Evolutionary conservation across 2,113 vertebrate genomes (phyloP).

Genomic region (Otus sunia): DNA sequence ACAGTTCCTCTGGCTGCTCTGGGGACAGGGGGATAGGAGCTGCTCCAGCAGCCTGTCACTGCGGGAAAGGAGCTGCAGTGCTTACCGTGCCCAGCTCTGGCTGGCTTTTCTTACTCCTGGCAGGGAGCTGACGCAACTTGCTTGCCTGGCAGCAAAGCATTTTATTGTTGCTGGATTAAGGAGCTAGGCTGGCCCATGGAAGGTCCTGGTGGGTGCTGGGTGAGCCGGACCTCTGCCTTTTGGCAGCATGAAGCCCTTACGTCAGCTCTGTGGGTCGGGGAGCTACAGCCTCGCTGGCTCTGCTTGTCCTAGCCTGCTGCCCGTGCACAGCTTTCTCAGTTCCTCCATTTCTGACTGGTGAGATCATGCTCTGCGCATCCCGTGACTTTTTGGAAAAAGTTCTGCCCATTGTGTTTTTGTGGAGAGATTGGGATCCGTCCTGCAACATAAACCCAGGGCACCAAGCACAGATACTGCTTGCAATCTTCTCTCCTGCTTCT

Average conservation of each 20-base stretch:
- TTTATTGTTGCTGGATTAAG: not conserved
- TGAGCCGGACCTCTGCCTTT: not conserved
- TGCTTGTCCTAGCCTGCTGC: not conserved
- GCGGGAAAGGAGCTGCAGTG: not conserved
- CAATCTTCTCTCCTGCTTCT: not conserved
- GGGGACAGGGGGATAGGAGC: not conserved
- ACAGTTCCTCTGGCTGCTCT: fast-evolving
- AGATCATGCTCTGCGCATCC: not conserved
- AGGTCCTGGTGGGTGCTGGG: not conserved
- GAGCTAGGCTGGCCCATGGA: not conserved
- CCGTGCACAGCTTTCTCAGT: not conserved
- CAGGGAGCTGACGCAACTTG: not conserved
- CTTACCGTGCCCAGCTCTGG: not conserved
- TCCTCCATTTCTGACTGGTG: not conserved
- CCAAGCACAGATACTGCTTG: not conserved
- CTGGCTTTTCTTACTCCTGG: not conserved
- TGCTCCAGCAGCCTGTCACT: not conserved
- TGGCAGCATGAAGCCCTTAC: not conserved
- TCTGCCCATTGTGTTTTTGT: not conserved
- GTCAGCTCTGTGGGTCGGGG: not conserved
- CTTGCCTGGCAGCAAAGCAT: not conserved
- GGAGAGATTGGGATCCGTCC: not conserved
- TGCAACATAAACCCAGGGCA: not conserved
- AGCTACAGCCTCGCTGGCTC: not conserved
- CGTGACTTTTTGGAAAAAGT: not conserved